A percentile compares a stretch with the other conserved stretches of the same genome.
Conservation (phyloP, 1,140 invertebrate species). For the Goniozus legneri region DNA sequence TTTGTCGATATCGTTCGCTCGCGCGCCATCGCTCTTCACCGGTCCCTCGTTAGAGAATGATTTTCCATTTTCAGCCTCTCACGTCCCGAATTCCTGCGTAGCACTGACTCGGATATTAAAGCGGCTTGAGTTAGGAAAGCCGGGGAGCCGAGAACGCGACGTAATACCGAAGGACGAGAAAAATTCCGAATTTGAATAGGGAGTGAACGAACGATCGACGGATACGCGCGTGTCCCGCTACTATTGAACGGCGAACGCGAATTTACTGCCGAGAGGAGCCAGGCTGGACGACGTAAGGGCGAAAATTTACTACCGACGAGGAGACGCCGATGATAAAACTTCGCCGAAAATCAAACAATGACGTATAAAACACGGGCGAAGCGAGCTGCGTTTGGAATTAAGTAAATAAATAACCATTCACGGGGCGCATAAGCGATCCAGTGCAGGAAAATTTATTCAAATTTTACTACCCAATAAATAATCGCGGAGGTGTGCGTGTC, state of each 20-base stretch:
- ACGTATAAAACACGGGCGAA: slow-evolving; percentile 11
- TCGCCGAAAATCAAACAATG: slow-evolving; percentile 33
- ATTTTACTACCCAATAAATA: slow-evolving; percentile 41
- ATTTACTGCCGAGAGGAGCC: no score
- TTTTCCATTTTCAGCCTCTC: no score
- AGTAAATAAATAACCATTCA: slow-evolving; percentile 34
- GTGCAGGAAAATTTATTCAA: slow-evolving; percentile 35
- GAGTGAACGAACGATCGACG: background rate
- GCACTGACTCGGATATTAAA: no score
- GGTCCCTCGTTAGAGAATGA: no score
- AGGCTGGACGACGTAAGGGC: slow-evolving; percentile 31
- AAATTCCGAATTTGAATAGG: background rate
- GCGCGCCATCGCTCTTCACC: no score
- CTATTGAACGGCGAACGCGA: slow-evolving; percentile 38
- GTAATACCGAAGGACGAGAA: background rate
- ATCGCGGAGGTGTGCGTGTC: slow-evolving; percentile 19
- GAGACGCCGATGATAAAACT: slow-evolving; percentile 27
- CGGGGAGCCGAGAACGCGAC: no score
- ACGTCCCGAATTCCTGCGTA: no score
- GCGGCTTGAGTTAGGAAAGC: no score
- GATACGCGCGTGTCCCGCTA: slow-evolving; percentile 11
- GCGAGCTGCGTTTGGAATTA: slow-evolving; percentile 22
- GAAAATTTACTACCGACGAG: slow-evolving; percentile 39
- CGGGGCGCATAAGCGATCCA: background rate
- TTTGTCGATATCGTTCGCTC: no score